Percentiles rank a stretch among this genome's conserved stretches.
These are phyloP conservation scores for Paragorgia papillata DNA, from an alignment of 92 coral and sea anemone species.

Conservation along the genomic window DNA sequence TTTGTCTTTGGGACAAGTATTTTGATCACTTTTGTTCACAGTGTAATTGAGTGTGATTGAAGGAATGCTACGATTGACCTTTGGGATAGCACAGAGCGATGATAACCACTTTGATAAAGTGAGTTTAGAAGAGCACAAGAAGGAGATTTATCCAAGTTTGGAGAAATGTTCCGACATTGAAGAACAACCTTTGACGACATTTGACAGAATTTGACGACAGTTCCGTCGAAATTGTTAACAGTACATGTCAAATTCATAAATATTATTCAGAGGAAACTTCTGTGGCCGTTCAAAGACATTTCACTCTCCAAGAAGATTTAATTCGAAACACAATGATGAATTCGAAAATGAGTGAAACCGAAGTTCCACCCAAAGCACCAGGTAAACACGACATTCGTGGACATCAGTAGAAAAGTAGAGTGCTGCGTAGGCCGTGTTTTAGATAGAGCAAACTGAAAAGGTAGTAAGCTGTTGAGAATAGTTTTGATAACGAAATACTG, in stretches of 20 bases:
- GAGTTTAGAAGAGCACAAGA: background rate
- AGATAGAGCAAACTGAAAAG: no score
- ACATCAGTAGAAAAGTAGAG: no score
- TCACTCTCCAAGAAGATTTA: background rate
- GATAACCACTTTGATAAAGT: background rate
- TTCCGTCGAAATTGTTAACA: constrained; percentile 12
- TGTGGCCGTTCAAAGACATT: constrained; percentile 17
- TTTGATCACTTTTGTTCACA: no score
- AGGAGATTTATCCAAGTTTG: background rate
- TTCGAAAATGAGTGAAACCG: background rate
- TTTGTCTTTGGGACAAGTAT: background rate
- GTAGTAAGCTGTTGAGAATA: no score
- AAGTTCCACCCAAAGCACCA: background rate
- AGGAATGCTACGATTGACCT: background rate
- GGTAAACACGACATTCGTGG: background rate
- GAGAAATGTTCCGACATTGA: background rate
- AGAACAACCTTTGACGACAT: background rate
- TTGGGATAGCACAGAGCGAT: background rate
- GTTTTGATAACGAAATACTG: no score
- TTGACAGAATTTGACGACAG: background rate
- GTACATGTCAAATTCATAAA: constrained; percentile 17
- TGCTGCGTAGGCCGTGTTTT: no score
- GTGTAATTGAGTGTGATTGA: background rate
- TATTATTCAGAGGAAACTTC: constrained; percentile 8
- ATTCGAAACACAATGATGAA: background rate